phyloP scores from a whole-genome alignment of 2,888 invertebrate genomes.

The Ophioninae sp. region DNA sequence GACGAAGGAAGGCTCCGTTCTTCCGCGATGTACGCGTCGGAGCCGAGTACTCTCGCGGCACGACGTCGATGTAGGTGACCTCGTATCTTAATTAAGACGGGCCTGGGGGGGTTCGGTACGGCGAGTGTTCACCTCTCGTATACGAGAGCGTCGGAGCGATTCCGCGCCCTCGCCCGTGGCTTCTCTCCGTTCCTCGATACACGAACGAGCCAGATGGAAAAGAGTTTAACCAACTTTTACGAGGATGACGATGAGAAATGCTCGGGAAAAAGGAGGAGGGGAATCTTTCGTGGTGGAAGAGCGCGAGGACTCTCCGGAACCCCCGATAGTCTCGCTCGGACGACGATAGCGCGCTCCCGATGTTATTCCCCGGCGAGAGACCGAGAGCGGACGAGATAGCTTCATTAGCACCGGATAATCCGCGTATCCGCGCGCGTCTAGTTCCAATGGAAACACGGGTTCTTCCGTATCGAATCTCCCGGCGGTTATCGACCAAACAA shows the following conservation, averaged over 20 bases:
- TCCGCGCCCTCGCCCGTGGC: conserved; percentile 47
- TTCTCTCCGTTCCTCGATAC: background rate
- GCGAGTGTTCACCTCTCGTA: conserved; percentile 43
- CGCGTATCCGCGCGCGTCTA: conserved; percentile 67
- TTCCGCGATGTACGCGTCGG: conserved; percentile 34
- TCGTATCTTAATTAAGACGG: conserved; percentile 77
- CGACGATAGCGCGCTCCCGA: conserved; percentile 54
- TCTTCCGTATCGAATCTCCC: conserved; percentile 4
- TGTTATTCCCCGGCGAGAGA: conserved; percentile 54
- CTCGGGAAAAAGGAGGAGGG: conserved; percentile 14
- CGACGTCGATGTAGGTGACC: conserved; percentile 76
- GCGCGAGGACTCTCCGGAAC: conserved; percentile 27
- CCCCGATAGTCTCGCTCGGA: conserved; percentile 34
- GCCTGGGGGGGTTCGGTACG: conserved; percentile 62
- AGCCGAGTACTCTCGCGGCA: conserved; percentile 27
- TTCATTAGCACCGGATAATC: conserved; percentile 76
- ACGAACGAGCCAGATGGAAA: conserved; percentile 35
- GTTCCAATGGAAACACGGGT: conserved; percentile 57
- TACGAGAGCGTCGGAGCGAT: conserved; percentile 38
- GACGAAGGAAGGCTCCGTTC: conserved; percentile 9
- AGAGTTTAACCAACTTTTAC: conserved; percentile 74
- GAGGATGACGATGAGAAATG: conserved; percentile 58
- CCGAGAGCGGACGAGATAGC: conserved; percentile 69
- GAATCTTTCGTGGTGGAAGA: conserved; percentile 27
- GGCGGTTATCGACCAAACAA: too few species aligned